Evolutionary conservation across 2,888 invertebrate species (phyloP).

Genomic region (Drosophila tripunctata): DNA sequence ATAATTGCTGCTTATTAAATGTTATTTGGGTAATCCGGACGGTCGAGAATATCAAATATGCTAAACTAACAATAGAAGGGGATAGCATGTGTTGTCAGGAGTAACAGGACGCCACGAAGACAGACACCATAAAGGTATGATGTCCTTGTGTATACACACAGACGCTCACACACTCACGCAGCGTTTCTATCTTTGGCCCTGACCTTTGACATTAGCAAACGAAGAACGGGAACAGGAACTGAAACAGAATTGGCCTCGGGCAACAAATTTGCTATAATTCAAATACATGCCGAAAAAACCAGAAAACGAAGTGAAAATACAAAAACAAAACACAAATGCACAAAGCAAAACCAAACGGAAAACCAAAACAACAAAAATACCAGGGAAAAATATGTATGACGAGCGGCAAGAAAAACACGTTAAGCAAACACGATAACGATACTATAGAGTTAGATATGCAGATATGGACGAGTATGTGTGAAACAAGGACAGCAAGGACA

Average conservation of each 20-base stretch:
- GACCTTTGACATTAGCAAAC: conserved; percentile 69
- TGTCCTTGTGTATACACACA: conserved; percentile 54
- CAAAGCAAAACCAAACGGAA: conserved; percentile 31
- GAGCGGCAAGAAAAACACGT: conserved; percentile 66
- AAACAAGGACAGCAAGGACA: conserved; percentile 52
- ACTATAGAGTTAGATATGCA: conserved; percentile 53
- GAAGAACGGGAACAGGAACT: conserved; percentile 32
- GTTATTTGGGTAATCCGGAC: conserved; percentile 48
- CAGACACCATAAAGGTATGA: not conserved
- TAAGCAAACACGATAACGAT: conserved; percentile 75
- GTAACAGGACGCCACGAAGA: conserved; percentile 39
- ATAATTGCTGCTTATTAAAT: conserved; percentile 67
- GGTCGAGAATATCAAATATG: conserved; percentile 26
- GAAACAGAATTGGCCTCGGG: conserved; percentile 53
- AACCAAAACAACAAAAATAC: conserved; percentile 26
- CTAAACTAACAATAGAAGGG: conserved; percentile 51
- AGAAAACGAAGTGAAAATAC: too few species aligned
- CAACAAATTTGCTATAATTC: conserved; percentile 75
- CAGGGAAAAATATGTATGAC: conserved; percentile 39
- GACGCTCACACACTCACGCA: conserved; percentile 15
- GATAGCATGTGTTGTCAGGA: conserved; percentile 25
- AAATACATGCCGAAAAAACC: conserved; percentile 48
- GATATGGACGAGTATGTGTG: conserved; percentile 10
- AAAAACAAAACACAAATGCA: conserved; percentile 23
- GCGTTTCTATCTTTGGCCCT: conserved; percentile 46